Base-by-base conservation (phyloP, 2,113 vertebrate species). In the Microtus richardsoni region DNA sequence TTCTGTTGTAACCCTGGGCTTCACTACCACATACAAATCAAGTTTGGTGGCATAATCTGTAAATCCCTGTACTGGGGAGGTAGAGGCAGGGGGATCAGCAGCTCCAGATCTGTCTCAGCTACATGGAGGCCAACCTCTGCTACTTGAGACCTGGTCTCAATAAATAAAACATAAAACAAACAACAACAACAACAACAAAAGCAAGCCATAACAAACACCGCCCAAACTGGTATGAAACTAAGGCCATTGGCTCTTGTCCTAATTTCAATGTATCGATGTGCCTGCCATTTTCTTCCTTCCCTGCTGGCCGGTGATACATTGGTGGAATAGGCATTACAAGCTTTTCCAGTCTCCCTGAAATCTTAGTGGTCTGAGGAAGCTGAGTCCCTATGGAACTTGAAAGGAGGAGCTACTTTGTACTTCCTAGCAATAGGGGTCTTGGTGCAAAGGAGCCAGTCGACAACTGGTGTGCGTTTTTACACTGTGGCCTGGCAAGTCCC, bases 241-340 rank as follows among this genome's bases (percentile, higher is more conserved):
- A 0, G 44, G 62, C 62, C 26, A 0, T 24, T 21, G 70, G 13
- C 9, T 47, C 54, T 36, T 64, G 58, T 71, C 64, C 85, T 80
- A 83, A 11, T n/a, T 30, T 41, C 71, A 22, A 47, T 28, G 39
- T 71, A 6, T 4, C 33, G 24, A 44, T 52, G 5, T 0, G 9
- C 52, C 66, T 77, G 41, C 44, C 26, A 6, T 3, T 4, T 4
- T 1, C 30, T 30, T n/a, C 39, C 12, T 77, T 17, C n/a, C 39
- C 52, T 49, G 3, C 24, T n/a, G 62, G 13, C 52, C 3, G 0
- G 9, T 21, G n/a, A 0, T 36, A 0, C 8, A 68, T 9, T 93
- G 80, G 75, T 71, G 80, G 71, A 80, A 7, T 0, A 26, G 28
- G 36, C 7, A 10, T 58, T n/a, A 24, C 39, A 49, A 60, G 62